Evolutionary conservation across 1,140 invertebrate genomes (phyloP), one percentile per base, ranked within the genome.

Genomic region (Zaprionus lachaisei): DNA sequence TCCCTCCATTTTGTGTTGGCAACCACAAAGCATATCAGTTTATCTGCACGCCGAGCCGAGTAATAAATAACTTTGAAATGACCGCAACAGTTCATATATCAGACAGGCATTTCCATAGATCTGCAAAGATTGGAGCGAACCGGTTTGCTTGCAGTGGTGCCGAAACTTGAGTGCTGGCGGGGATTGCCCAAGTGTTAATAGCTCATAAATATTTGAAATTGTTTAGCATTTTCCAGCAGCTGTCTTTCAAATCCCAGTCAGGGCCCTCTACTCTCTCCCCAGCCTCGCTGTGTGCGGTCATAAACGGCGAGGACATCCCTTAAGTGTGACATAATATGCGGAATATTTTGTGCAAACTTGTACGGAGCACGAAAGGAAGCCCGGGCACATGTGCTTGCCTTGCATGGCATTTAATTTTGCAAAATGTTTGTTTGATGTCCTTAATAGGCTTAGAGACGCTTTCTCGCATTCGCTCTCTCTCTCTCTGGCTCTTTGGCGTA

Each of bases 401-500:
- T 90, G 81, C 85, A 90, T 82, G 86, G 82, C 85, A 91, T 90
- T 90, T 90, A 90, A 90, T 90, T 90, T 91, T 90, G 86, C 85
- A 90, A 90, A 90, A 90, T 91, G 85, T 90, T 90, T 90, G 85
- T 90, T 90, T 90, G 86, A 90, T 90, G 86, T 91, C 82, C 85
- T 91, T 90, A 90, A 90, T 90, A 90, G 85, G 85, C 85, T 90
- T 90, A 90, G 86, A 75, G 82, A 74, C 65, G 77, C 63, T 62
- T 47, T 22, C 37, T 14, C 38, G 44, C 69, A 55, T 26, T 7
- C 15, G 4, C 9, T 5, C 34, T 24, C 56, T 58, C 37, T 58
- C n/a, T 34, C 55, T 9, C n/a, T 31, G 55, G n/a, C 28, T 31
- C 28, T 28, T 7, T 87, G 74, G 44, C 66, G 79, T 75, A 79